Percentiles rank a stretch among this genome's conserved stretches.
phyloP scores from a whole-genome alignment of 2,797 vertebrate species.

The Muscicapa striata region DNA sequence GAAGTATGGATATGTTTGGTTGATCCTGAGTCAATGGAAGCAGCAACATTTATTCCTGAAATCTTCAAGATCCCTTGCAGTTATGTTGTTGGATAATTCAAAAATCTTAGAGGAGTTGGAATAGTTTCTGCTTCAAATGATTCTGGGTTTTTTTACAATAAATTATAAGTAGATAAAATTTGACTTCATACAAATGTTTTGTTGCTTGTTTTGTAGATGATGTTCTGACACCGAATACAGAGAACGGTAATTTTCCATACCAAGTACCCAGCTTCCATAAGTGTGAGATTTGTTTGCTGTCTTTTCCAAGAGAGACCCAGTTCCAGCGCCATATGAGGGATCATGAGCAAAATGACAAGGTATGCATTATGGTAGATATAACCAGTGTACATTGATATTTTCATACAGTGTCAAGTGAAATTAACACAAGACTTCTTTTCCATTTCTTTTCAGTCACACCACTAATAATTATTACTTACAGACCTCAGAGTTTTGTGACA shows the following conservation, averaged over 20 bases:
- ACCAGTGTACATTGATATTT: neutral
- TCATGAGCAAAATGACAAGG: conserved; percentile 97
- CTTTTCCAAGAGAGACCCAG: conserved; percentile 90
- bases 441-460: neutral
- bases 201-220: conserved; percentile 76
- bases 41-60: neutral
- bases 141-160: neutral
- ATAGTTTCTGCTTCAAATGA: neutral
- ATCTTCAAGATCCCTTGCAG: neutral
- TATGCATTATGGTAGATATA: conserved; percentile 38
- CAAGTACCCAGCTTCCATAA: conserved; percentile 84
- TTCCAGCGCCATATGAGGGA: conserved; percentile 94
- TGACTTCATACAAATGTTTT: neutral
- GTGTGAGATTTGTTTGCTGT: conserved; percentile 90
- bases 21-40: neutral
- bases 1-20: neutral
- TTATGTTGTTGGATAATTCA: neutral
- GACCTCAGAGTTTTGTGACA: neutral
- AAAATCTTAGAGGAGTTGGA: neutral
- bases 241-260: conserved; percentile 77
- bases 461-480: neutral
- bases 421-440: neutral
- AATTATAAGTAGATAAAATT: neutral
- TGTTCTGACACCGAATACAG: conserved; percentile 77
- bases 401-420: neutral